Base-by-base conservation (phyloP, 2,113 vertebrate species). In the Donacobius atricapilla region DNA sequence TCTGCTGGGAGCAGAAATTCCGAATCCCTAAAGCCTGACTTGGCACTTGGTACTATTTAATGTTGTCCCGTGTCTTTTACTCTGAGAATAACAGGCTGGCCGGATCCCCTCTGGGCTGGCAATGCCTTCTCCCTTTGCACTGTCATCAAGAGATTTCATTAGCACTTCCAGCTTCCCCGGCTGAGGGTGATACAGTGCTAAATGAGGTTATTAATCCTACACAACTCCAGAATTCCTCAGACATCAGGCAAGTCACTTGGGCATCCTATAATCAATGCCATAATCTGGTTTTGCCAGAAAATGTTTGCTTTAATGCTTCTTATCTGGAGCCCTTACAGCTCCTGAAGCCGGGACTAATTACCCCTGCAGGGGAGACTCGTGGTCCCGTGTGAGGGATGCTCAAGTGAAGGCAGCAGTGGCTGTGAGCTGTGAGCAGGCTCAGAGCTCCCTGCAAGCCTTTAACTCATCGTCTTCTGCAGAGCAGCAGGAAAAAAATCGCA, bases 161-260 rank as follows among this genome's bases (percentile, higher is more conserved):
- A 96, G 83, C 2, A 1, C 86, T 92, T 77, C 86, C 83, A 70
- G 2, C 90, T 92, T 93, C 91, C 86, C 5, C 0, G 66, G 91
- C 90, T 3, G 47, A 81, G 83, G 91, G 83, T 96, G 94, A 92
- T 90, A 42, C 8, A 11, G 42, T 90, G 92, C 90, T 97, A 97
- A 97, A 96, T 93, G 95, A 95, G 94, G 90, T 96, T 94, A 94
- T 97, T 97, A 95, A 97, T 96, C 83, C 91, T 94, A 90, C 89
- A 83, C 0, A 33, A 81, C 89, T 93, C 89, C 58, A 45, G 94
- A 83, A 95, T 95, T 86, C 91, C 80, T 93, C 91, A 90, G 89
- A 94, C 47, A 25, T 77, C 89, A 94, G 80, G 56, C 91, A 44
- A 96, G 80, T 95, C 95, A 89, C 95, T 95, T 95, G 95, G 95